Conservation (phyloP, 2,113 vertebrate genomes). For the Vanacampus margaritifer region DNA sequence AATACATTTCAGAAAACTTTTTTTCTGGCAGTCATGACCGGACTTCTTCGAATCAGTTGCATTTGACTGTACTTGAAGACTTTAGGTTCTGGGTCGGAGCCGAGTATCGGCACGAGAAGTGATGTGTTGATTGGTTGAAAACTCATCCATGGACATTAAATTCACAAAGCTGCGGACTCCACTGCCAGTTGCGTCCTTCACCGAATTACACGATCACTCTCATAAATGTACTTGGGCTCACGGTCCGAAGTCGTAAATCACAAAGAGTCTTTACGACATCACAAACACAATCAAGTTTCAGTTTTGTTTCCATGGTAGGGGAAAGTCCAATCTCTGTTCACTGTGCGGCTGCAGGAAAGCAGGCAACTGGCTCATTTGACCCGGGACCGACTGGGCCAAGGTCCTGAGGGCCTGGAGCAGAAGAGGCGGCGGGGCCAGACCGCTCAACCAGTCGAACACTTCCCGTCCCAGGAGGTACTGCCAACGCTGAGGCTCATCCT, state of each 20-base stretch:
- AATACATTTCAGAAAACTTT: not conserved
- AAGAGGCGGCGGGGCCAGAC: constrained; percentile 78
- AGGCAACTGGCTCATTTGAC: constrained; percentile 78
- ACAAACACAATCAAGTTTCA: constrained; percentile 10
- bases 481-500: constrained; percentile 75
- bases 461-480: constrained; percentile 77
- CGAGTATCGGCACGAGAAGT: not conserved
- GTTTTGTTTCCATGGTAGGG: constrained; percentile 8
- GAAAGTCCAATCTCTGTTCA: constrained; percentile 34
- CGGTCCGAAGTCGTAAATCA: not conserved
- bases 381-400: constrained; percentile 78
- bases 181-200: not conserved
- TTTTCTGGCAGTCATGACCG: not conserved
- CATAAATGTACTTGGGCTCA: not conserved
- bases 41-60: not conserved
- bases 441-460: constrained; percentile 81
- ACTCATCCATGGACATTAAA: not conserved
- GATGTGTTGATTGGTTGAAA: not conserved
- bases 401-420: constrained; percentile 83
- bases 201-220: not conserved
- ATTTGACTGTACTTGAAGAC: not conserved
- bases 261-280: not conserved
- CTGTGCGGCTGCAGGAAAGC: constrained; percentile 81
- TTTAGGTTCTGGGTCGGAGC: not conserved
- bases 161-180: not conserved